phyloP scores from a whole-genome alignment of 2,888 invertebrate species.

The Cartodere bifasciata region DNA sequence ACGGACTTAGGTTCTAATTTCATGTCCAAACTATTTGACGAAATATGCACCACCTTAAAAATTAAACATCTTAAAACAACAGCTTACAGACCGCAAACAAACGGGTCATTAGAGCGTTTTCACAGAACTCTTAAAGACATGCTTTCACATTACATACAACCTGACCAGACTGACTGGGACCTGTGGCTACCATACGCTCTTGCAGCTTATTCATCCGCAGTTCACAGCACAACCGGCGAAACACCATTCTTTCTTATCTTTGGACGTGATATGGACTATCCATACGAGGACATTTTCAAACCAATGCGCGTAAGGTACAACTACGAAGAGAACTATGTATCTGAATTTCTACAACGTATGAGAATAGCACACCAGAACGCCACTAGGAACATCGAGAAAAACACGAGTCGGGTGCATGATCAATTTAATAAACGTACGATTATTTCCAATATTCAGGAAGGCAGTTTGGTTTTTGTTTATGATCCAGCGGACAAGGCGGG shows the following conservation, averaged over 20 bases:
- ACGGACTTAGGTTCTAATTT: slow-evolving; percentile 23
- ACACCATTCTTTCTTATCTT: slow-evolving; percentile 17
- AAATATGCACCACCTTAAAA: slow-evolving; percentile 17
- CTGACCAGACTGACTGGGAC: slow-evolving; percentile 21
- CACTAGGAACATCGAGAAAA: no score
- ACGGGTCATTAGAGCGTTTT: no score
- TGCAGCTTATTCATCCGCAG: slow-evolving; percentile 16
- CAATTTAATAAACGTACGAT: no score
- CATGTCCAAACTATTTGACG: slow-evolving; percentile 17
- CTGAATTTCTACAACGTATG: no score
- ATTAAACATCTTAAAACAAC: slow-evolving; percentile 20
- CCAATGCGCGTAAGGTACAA: slow-evolving; percentile 10
- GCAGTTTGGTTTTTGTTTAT: no score
- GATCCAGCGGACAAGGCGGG: no score
- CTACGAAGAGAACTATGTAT: slow-evolving; percentile 10
- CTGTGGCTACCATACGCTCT: slow-evolving; percentile 19
- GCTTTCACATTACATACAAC: slow-evolving; percentile 19
- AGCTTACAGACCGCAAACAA: no score
- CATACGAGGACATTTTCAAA: slow-evolving; percentile 13
- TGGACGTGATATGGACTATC: slow-evolving; percentile 17
- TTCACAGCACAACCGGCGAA: slow-evolving; percentile 15
- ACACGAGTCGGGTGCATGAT: no score
- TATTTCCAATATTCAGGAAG: no score
- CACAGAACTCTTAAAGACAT: slow-evolving; percentile 21
- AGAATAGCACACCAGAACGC: no score